Evolutionary conservation across 2,888 invertebrate species (phyloP).

Genomic region (Platerodrilus igneus): DNA sequence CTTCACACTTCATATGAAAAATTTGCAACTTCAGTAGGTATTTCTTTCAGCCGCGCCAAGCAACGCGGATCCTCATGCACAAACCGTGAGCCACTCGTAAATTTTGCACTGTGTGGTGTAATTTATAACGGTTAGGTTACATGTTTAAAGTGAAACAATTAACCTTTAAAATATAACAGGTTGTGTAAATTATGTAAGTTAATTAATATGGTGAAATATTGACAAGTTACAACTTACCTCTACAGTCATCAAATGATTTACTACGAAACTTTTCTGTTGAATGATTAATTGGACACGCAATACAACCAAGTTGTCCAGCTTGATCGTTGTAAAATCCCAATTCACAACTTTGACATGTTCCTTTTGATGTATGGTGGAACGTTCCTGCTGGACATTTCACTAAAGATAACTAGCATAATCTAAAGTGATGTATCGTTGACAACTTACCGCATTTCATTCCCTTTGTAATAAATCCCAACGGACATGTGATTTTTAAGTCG

Average conservation of each 20-base stretch:
- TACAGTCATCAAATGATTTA: slow-evolving; percentile 51
- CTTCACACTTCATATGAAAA: too few species aligned
- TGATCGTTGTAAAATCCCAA: slow-evolving; percentile 57
- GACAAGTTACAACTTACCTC: too few species aligned
- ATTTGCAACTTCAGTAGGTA: too few species aligned
- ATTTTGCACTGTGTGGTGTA: neutral
- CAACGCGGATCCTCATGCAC: too few species aligned
- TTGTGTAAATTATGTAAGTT: too few species aligned
- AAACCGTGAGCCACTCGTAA: too few species aligned
- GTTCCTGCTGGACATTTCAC: slow-evolving; percentile 64
- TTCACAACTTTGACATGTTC: slow-evolving; percentile 56
- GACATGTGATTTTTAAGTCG: slow-evolving; percentile 44
- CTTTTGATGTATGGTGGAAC: slow-evolving; percentile 53
- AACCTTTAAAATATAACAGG: too few species aligned
- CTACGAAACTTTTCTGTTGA: slow-evolving; percentile 54
- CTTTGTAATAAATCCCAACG: slow-evolving; percentile 52
- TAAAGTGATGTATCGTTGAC: neutral
- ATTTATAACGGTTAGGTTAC: slow-evolving; percentile 4
- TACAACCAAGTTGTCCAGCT: slow-evolving; percentile 53
- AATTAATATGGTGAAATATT: too few species aligned
- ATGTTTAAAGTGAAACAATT: too few species aligned
- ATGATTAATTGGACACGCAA: slow-evolving; percentile 54
- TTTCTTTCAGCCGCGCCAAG: too few species aligned
- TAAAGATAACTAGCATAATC: slow-evolving; percentile 24
- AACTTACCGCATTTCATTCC: slow-evolving; percentile 55